Evolutionary conservation across 1,140 invertebrate species (phyloP), one percentile per base, ranked within the genome.

Genomic region (Zaprionus lachaisei): DNA sequence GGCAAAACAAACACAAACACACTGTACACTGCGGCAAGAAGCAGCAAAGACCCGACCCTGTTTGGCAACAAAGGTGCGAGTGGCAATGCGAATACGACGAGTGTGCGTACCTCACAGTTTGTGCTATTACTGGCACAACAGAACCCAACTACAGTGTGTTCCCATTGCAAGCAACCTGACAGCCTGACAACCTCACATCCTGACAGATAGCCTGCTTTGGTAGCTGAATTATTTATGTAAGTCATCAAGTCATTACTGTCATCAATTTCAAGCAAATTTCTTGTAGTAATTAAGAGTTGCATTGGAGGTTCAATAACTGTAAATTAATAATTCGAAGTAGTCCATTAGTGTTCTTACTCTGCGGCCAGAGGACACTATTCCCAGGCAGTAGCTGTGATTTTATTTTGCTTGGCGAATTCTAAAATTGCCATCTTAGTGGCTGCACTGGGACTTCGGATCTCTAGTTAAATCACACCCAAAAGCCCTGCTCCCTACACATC

Each of bases 1-100:
- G 38, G 38, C 38, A 47, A 47, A 47, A 47, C 41, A 44, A 47
- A 47, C 41, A 47, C 41, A 47, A 47, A 47, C n/a, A 41, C 38
- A 41, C 38, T 2, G 9, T 31, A 31, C 31, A 34, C 31, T n/a
- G 15, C 38, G 38, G 6, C n/a, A n/a, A 41, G 15, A 7, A 17
- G 41, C 41, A 44, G 41, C 41, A n/a, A 17, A 17, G 41, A 17
- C 41, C 41, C 41, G 41, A 47, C 41, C 41, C 41, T 47, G 41
- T 47, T 47, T 47, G 41, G n/a, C 41, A 47, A 47, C 41, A 47
- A 47, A 47, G 41, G 41, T 47, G 41, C 41, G n/a, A 47, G 38
- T 34, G 31, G 31, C 31, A 41, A 7, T 47, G 41, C 41, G 41
- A 47, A 47, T 17, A 15, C 41, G n/a, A 20, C 41, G n/a, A 47